phyloP scores from a whole-genome alignment of 1,140 invertebrate species.

The Fopius arisanus region DNA sequence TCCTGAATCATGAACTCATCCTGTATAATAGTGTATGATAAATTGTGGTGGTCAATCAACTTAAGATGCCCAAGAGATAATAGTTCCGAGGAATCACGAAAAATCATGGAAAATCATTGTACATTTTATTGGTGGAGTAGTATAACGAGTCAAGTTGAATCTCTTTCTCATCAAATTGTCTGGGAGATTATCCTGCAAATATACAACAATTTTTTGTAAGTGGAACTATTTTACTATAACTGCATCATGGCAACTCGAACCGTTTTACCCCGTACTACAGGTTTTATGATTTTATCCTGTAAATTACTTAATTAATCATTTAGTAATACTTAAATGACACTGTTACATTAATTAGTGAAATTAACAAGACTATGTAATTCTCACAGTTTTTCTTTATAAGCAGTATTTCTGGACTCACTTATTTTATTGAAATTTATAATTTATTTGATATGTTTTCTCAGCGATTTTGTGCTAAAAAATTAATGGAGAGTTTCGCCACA shows the following conservation, averaged over 20 bases:
- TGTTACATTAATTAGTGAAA: neutral
- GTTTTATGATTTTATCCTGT: neutral
- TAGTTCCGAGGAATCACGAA: too few species aligned
- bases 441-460: neutral
- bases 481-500: neutral
- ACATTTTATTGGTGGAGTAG: too few species aligned
- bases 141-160: too few species aligned
- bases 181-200: too few species aligned
- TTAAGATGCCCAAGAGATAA: neutral
- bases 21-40: constrained; percentile 4
- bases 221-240: too few species aligned
- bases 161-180: too few species aligned
- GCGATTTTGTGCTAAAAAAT: neutral
- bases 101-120: too few species aligned
- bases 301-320: neutral
- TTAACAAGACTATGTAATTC: too few species aligned
- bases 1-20: neutral
- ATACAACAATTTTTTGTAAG: too few species aligned
- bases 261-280: neutral
- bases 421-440: neutral
- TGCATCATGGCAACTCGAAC: neutral
- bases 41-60: neutral
- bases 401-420: too few species aligned
- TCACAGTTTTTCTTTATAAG: too few species aligned
- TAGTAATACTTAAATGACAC: neutral